Conservation (phyloP, 2,113 vertebrate species). For the Otus sunia region DNA sequence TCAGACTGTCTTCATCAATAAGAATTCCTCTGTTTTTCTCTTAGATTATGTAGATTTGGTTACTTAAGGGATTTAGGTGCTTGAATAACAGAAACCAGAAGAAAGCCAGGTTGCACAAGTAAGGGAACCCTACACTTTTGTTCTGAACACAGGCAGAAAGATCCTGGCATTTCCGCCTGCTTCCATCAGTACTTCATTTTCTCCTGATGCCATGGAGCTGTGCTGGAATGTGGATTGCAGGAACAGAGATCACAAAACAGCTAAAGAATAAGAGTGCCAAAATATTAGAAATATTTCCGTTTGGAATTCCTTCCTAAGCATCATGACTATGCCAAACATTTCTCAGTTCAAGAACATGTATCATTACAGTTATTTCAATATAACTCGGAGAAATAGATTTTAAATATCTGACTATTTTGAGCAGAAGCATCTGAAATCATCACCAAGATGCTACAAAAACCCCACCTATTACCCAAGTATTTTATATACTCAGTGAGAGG, state of each 20-base stretch:
- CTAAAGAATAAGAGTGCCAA: neutral
- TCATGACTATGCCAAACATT: neutral
- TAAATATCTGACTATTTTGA: neutral
- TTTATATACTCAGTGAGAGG: neutral
- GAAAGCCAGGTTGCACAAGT: neutral
- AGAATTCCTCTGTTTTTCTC: neutral
- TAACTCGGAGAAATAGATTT: neutral
- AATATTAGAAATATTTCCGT: neutral
- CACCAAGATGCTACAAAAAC: neutral
- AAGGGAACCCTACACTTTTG: neutral
- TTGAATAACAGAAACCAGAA: neutral
- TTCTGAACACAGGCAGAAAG: neutral
- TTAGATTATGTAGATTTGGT: neutral
- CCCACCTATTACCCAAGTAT: neutral
- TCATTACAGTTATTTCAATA: neutral
- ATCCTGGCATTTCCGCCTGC: neutral
- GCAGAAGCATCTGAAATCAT: neutral
- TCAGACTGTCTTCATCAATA: neutral
- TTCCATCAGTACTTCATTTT: neutral
- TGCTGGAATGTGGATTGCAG: neutral
- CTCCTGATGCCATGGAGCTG: fast-evolving
- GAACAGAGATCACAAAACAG: neutral
- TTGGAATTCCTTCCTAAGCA: neutral
- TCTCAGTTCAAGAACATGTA: fast-evolving
- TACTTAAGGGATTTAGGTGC: neutral